These are phyloP conservation scores for Malacoctenus gilli DNA, from an alignment of 2,797 vertebrate species.

Conservation along the genomic window DNA sequence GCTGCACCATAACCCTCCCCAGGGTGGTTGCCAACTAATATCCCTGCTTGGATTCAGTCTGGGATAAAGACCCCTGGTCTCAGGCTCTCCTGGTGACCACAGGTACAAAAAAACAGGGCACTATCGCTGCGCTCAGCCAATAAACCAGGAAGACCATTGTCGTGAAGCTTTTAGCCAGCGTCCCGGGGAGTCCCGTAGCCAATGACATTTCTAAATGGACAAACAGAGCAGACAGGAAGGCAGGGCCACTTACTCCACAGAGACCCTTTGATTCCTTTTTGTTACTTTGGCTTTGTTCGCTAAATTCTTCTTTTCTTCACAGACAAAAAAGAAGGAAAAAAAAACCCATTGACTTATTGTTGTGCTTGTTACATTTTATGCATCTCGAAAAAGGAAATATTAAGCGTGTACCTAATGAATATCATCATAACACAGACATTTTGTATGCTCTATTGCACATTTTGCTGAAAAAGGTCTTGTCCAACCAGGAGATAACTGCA, in stretches of 20 bases:
- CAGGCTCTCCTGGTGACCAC: constrained; percentile 55
- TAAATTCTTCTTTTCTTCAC: constrained; percentile 36
- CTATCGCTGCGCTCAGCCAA: constrained; percentile 62
- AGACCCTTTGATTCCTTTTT: constrained; percentile 47
- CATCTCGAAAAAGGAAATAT: background rate
- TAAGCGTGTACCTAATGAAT: background rate
- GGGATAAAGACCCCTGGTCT: constrained; percentile 66
- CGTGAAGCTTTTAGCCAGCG: constrained; percentile 68
- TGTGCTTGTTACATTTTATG: background rate
- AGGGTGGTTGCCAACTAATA: constrained; percentile 54
- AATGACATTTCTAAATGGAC: constrained; percentile 75
- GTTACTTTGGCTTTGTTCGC: constrained; percentile 35
- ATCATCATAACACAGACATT: background rate
- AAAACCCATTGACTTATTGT: background rate
- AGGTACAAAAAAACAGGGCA: constrained; percentile 61
- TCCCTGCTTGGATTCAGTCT: constrained; percentile 50
- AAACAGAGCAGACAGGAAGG: constrained; percentile 62
- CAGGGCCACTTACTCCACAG: constrained; percentile 37
- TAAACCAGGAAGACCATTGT: constrained; percentile 62
- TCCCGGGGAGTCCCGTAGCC: constrained; percentile 62
- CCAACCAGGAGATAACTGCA: no score
- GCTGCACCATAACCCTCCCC: constrained; percentile 43
- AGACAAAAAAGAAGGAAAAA: constrained; percentile 4
- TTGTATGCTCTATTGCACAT: background rate
- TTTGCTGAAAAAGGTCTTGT: no score